phyloP scores from a whole-genome alignment of 2,888 invertebrate genomes.

The Ditylenchus weischeri region DNA sequence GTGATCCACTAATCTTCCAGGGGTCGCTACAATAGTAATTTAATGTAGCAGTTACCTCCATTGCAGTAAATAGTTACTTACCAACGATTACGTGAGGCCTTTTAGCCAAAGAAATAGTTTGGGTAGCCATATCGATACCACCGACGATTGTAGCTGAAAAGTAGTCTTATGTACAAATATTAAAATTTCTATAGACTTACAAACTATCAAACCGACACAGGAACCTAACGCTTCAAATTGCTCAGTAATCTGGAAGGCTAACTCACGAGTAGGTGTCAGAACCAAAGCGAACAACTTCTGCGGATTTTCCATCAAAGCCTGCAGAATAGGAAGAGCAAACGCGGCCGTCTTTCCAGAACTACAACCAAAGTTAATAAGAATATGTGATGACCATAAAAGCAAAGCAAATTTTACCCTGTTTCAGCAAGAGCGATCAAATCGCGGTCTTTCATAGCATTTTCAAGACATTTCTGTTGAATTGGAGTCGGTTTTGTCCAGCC shows the following conservation, averaged over 20 bases:
- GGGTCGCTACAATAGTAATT: slow-evolving; percentile 67
- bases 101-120: slow-evolving; percentile 82
- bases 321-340: slow-evolving; percentile 91
- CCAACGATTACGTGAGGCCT: slow-evolving; percentile 93
- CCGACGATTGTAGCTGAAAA: slow-evolving; percentile 83
- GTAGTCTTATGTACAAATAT: not conserved
- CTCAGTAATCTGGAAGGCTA: slow-evolving; percentile 96
- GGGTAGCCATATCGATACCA: slow-evolving; percentile 96
- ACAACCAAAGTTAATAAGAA: not conserved
- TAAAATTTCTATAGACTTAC: slow-evolving; percentile 50
- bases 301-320: slow-evolving; percentile 81
- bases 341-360: slow-evolving; percentile 91
- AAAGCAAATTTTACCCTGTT: slow-evolving; percentile 67
- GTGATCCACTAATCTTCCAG: slow-evolving; percentile 66
- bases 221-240: slow-evolving; percentile 90
- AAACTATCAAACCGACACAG: slow-evolving; percentile 85
- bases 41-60: too few relatives aligned
- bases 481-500: slow-evolving; percentile 92
- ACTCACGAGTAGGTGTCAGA: slow-evolving; percentile 90
- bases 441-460: slow-evolving; percentile 80
- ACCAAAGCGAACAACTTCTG: slow-evolving; percentile 89
- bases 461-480: slow-evolving; percentile 90
- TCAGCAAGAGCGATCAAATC: slow-evolving; percentile 76
- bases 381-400: not conserved
- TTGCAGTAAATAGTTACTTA: slow-evolving; percentile 33